Conservation (phyloP, 2,888 invertebrate species). For the Cordylochernes scorpioides region DNA sequence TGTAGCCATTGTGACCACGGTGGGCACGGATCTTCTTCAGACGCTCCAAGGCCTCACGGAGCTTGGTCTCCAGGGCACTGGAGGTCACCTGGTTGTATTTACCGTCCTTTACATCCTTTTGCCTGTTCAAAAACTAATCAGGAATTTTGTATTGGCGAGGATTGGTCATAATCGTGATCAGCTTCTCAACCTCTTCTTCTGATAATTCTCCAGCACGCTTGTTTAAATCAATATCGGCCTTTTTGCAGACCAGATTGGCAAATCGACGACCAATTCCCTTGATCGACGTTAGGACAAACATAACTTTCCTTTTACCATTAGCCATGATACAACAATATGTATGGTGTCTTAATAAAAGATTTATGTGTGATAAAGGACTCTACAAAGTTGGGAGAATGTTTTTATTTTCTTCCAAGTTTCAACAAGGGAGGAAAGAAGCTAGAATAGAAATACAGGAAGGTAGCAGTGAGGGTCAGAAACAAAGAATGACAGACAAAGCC, state of each 20-base stretch:
- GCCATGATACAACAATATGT: too few relatives aligned
- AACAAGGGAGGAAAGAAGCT: too few relatives aligned
- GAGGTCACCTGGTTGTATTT: slow-evolving; percentile 82
- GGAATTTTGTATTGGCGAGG: slow-evolving; percentile 98
- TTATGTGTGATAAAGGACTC: too few relatives aligned
- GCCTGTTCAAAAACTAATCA: slow-evolving; percentile 98
- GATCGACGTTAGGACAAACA: slow-evolving; percentile 96
- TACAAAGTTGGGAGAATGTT: too few relatives aligned
- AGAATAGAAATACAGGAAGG: too few relatives aligned
- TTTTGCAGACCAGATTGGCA: slow-evolving; percentile 87
- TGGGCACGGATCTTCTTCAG: slow-evolving; percentile 98
- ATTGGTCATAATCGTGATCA: slow-evolving; percentile 92
- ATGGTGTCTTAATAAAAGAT: too few relatives aligned
- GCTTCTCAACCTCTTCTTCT: slow-evolving; percentile 92
- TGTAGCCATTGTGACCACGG: too few relatives aligned
- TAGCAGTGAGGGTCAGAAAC: too few relatives aligned
- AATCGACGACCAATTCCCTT: slow-evolving; percentile 92
- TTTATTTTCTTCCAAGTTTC: too few relatives aligned
- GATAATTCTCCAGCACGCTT: slow-evolving; percentile 96
- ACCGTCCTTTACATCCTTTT: slow-evolving; percentile 96
- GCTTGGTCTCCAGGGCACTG: slow-evolving; percentile 71
- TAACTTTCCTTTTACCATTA: slow-evolving; percentile 73
- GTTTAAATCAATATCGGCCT: slow-evolving; percentile 88
- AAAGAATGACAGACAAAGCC: too few relatives aligned
- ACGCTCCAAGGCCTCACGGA: slow-evolving; percentile 96